These are phyloP conservation scores for Zhengitettix transpicula DNA, from an alignment of 2,888 invertebrate species.

Conservation along the genomic window DNA sequence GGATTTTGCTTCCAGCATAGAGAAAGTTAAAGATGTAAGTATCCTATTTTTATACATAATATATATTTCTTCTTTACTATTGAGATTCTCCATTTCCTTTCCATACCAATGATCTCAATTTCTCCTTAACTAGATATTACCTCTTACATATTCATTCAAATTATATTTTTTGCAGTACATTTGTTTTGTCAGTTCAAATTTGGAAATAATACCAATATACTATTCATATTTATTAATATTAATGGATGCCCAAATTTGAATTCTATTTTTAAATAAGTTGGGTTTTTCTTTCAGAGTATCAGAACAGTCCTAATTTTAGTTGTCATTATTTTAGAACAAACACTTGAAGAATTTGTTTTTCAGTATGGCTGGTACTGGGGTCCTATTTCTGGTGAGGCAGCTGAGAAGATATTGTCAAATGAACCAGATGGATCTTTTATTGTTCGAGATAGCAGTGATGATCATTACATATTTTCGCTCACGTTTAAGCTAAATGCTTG, in stretches of 20 bases:
- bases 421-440: conserved; percentile 91
- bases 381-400: conserved; percentile 76
- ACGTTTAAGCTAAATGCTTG: conserved; percentile 83
- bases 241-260: no score
- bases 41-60: not conserved
- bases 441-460: conserved; percentile 84
- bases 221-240: no score
- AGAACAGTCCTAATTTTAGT: no score
- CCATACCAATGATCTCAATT: not conserved
- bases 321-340: no score
- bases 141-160: no score
- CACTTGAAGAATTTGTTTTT: conserved; percentile 17
- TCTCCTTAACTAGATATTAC: no score
- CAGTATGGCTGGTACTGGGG: conserved; percentile 96
- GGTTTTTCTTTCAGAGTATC: no score
- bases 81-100: not conserved
- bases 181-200: no score
- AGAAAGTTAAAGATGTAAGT: conserved; percentile 86
- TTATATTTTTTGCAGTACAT: no score
- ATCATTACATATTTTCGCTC: conserved; percentile 86
- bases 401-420: conserved; percentile 77
- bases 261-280: no score
- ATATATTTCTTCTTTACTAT: not conserved
- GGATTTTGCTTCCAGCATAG: conserved; percentile 82
- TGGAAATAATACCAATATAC: no score